phyloP scores from a whole-genome alignment of 2,888 invertebrate species.

The Xanthia icteritia region DNA sequence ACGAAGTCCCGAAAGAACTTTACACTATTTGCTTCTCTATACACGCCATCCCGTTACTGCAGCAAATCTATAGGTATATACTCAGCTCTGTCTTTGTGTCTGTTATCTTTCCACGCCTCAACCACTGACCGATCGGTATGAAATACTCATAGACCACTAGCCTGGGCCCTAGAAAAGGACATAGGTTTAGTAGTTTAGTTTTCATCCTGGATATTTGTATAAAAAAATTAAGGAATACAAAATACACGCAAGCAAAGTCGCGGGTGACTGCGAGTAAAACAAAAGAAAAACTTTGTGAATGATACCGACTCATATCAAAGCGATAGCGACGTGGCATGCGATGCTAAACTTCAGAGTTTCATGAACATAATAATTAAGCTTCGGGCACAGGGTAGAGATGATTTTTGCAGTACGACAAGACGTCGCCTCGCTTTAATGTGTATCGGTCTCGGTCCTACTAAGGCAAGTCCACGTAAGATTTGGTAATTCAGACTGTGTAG shows the following conservation, averaged over 20 bases:
- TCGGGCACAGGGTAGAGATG: neutral
- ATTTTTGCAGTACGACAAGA: neutral
- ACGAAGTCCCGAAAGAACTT: neutral
- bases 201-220: neutral
- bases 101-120: neutral
- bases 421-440: neutral
- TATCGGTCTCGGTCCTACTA: neutral
- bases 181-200: neutral
- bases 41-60: neutral
- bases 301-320: neutral
- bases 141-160: neutral
- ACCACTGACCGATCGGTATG: neutral
- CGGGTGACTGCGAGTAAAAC: neutral
- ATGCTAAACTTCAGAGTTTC: neutral
- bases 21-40: neutral
- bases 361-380: neutral
- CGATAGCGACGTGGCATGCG: neutral
- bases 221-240: neutral
- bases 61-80: neutral
- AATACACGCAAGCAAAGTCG: neutral
- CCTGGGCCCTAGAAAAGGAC: neutral
- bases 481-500: constrained; percentile 7
- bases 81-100: neutral
- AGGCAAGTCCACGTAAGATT: neutral
- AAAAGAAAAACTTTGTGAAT: neutral